These are phyloP conservation scores for Platycnemis pennipes DNA, from an alignment of 2,888 invertebrate genomes.

Conservation along the genomic window DNA sequence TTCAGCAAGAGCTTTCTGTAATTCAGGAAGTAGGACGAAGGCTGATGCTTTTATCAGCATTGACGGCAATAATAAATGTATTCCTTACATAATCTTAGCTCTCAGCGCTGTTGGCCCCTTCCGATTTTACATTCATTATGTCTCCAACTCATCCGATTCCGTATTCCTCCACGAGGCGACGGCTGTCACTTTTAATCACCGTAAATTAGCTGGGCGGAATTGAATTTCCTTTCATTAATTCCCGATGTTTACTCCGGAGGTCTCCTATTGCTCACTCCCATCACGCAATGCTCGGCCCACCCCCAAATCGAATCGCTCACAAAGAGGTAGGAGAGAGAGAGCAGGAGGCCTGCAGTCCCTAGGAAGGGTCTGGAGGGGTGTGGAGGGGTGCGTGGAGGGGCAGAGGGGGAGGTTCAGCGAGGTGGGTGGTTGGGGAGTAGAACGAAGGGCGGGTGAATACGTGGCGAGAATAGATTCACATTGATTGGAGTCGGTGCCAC, in stretches of 20 bases:
- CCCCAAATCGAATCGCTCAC: constrained; percentile 37
- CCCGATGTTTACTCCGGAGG: constrained; percentile 45
- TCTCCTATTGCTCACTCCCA: constrained; percentile 52
- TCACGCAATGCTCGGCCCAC: constrained; percentile 27
- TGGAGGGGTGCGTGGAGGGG: background rate
- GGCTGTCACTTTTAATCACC: constrained; percentile 12
- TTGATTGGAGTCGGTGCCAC: constrained; percentile 40
- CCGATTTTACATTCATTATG: background rate
- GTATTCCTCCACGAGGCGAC: background rate
- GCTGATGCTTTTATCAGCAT: too few relatives aligned
- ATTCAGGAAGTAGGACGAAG: too few relatives aligned
- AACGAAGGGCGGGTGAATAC: background rate
- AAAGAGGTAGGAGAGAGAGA: background rate
- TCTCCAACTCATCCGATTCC: background rate
- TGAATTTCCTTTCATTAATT: constrained; percentile 41
- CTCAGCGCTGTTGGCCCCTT: too few relatives aligned
- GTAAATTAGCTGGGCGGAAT: constrained; percentile 38
- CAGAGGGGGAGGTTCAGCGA: background rate
- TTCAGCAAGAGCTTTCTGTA: too few relatives aligned
- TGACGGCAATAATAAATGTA: too few relatives aligned
- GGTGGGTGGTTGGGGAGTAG: background rate
- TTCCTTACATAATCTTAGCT: too few relatives aligned
- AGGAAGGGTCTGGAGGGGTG: background rate
- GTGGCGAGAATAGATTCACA: constrained; percentile 52
- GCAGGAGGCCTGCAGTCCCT: background rate